Percentiles rank a stretch among this genome's conserved stretches.
These are phyloP conservation scores for Holacanthus passer DNA, from an alignment of 2,113 vertebrate genomes.

Conservation along the genomic window DNA sequence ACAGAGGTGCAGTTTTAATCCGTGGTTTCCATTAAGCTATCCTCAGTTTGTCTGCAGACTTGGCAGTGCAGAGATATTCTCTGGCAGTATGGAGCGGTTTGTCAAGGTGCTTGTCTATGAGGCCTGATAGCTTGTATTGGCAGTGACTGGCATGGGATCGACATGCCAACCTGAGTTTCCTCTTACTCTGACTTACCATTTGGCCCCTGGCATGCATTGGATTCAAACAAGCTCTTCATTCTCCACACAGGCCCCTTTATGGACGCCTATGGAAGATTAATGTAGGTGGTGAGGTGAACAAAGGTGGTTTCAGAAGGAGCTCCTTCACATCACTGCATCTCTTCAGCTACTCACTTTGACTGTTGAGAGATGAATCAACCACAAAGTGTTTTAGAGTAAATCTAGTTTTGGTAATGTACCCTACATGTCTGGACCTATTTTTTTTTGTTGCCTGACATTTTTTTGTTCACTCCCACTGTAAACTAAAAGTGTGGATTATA, in stretches of 20 bases:
- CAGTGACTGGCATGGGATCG: slow-evolving; percentile 59
- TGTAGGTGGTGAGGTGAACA: slow-evolving; percentile 67
- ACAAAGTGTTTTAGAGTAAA: slow-evolving; percentile 34
- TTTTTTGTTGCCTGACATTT: neutral
- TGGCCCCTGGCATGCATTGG: slow-evolving; percentile 48
- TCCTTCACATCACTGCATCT: slow-evolving; percentile 46
- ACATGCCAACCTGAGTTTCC: slow-evolving; percentile 67
- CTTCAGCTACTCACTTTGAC: slow-evolving; percentile 39
- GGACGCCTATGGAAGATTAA: slow-evolving; percentile 69
- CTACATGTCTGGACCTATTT: neutral
- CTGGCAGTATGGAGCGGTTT: slow-evolving; percentile 27
- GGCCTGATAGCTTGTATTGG: slow-evolving; percentile 74
- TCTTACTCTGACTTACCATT: slow-evolving; percentile 69
- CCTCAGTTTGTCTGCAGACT: slow-evolving; percentile 56
- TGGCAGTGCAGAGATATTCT: slow-evolving; percentile 53
- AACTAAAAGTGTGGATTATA: neutral
- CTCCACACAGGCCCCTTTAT: slow-evolving; percentile 69
- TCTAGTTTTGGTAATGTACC: slow-evolving; percentile 11
- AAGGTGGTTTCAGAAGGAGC: slow-evolving; percentile 63
- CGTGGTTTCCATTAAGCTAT: slow-evolving; percentile 65
- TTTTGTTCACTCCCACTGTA: neutral
- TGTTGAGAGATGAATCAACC: slow-evolving; percentile 44
- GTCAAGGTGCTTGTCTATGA: slow-evolving; percentile 59
- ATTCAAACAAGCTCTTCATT: slow-evolving; percentile 61
- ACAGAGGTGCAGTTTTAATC: slow-evolving; percentile 47